These are phyloP conservation scores for Hetaerina titia DNA, from an alignment of 2,888 invertebrate genomes.

Conservation along the genomic window DNA sequence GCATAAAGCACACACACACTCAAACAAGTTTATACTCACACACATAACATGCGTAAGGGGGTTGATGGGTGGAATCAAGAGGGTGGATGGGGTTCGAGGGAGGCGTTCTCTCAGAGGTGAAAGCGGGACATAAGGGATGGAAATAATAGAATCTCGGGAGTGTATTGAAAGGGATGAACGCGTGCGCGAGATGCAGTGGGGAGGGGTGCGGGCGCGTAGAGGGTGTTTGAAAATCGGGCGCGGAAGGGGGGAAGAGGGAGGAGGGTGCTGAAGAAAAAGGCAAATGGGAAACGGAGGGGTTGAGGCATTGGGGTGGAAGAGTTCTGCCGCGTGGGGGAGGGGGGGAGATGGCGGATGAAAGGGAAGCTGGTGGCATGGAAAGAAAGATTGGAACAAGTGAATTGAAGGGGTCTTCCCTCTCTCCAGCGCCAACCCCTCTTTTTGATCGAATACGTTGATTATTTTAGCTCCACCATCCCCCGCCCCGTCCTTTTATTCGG, in stretches of 20 bases:
- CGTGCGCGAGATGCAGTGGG: not conserved
- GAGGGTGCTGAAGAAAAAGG: not conserved
- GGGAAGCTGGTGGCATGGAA: constrained; percentile 23
- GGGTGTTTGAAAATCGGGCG: constrained; percentile 1
- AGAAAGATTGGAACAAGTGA: constrained; percentile 58
- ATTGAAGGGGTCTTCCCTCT: not conserved
- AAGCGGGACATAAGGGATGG: constrained; percentile 53
- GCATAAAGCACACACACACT: too few species aligned
- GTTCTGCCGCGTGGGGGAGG: not conserved
- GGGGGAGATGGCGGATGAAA: not conserved
- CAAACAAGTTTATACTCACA: too few species aligned
- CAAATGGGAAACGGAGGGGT: not conserved
- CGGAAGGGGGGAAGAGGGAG: not conserved
- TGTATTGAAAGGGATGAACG: constrained; percentile 13
- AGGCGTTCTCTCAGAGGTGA: constrained; percentile 23
- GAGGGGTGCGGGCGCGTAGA: not conserved
- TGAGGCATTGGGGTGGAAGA: not conserved
- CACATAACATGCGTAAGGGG: not conserved
- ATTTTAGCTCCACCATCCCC: constrained; percentile 40
- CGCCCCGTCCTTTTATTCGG: not conserved
- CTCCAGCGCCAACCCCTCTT: not conserved
- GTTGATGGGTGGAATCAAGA: not conserved
- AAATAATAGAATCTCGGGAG: constrained; percentile 58
- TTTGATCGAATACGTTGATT: constrained; percentile 48
- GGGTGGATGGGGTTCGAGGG: not conserved